phyloP scores from a whole-genome alignment of 2,888 invertebrate species.

The Cephus sareptanus region DNA sequence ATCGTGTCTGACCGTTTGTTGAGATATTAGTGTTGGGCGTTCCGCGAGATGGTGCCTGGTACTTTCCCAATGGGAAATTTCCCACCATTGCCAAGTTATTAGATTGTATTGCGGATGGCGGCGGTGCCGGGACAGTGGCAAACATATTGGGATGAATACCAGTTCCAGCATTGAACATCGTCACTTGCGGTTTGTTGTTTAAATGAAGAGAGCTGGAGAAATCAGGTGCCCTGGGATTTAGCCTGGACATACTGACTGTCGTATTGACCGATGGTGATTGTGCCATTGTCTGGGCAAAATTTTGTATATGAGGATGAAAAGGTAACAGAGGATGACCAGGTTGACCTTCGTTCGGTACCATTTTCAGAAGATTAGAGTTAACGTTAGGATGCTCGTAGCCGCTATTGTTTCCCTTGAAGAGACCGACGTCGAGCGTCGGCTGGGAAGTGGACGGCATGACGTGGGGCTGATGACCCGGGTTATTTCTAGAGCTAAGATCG shows the following conservation, averaged over 20 bases:
- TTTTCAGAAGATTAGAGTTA: conserved; percentile 64
- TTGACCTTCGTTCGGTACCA: conserved; percentile 61
- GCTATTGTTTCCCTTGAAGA: conserved; percentile 52
- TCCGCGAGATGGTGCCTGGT: conserved; percentile 46
- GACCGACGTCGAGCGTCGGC: conserved; percentile 49
- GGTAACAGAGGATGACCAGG: conserved; percentile 49
- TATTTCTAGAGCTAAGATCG: conserved; percentile 47
- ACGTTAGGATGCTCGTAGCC: conserved; percentile 54
- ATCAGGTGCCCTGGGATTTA: conserved; percentile 86
- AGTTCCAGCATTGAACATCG: conserved; percentile 56
- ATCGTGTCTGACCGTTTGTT: conserved; percentile 56
- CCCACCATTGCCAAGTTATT: conserved; percentile 56
- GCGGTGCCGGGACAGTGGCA: conserved; percentile 53
- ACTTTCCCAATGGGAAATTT: conserved; percentile 58
- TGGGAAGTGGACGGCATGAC: conserved; percentile 54
- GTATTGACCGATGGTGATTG: conserved; percentile 61
- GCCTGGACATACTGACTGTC: conserved; percentile 72
- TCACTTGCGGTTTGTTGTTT: conserved; percentile 58
- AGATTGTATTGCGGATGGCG: conserved; percentile 51
- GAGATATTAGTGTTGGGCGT: conserved; percentile 46
- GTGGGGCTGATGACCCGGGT: conserved; percentile 45
- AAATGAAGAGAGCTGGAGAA: conserved; percentile 72
- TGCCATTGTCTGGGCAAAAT: conserved; percentile 52
- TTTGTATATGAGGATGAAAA: conserved; percentile 56
- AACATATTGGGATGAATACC: conserved; percentile 59